These are phyloP conservation scores for Pachypsylla venusta DNA, from an alignment of 1,140 invertebrate species.

Conservation along the genomic window DNA sequence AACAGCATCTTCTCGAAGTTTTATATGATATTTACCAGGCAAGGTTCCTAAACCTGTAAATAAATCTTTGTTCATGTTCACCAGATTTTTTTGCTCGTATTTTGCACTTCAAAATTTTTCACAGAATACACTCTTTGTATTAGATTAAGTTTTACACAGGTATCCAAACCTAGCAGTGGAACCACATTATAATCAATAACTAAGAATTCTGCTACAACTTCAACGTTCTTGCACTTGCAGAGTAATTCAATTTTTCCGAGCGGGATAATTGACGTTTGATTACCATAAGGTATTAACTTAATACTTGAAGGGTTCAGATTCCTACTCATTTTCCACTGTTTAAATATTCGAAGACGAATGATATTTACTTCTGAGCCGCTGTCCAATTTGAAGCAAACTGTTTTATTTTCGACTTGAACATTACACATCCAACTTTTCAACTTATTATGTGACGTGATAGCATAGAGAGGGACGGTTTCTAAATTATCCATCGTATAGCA, in stretches of 20 bases:
- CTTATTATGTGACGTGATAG: no score
- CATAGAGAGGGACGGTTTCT: no score
- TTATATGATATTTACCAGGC: neutral
- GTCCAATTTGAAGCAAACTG: neutral
- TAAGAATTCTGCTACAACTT: neutral
- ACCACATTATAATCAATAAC: neutral
- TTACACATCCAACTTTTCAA: no score
- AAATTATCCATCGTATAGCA: no score
- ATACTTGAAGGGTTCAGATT: neutral
- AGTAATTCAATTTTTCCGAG: neutral
- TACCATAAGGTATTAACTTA: neutral
- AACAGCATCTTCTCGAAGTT: neutral
- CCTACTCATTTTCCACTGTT: no score
- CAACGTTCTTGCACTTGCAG: neutral
- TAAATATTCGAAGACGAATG: neutral
- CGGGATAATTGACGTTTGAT: neutral
- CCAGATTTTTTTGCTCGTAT: conserved; percentile 8
- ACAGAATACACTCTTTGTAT: conserved; percentile 19
- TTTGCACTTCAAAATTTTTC: conserved; percentile 6
- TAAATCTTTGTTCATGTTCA: conserved; percentile 10
- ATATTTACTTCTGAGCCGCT: neutral
- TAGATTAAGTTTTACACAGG: conserved; percentile 19
- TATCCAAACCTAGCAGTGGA: conserved; percentile 9
- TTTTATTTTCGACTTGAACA: no score
- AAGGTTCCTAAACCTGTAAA: conserved; percentile 10